Conservation (phyloP, 2,797 vertebrate species). For the Lepidocolaptes lacrymiger region DNA sequence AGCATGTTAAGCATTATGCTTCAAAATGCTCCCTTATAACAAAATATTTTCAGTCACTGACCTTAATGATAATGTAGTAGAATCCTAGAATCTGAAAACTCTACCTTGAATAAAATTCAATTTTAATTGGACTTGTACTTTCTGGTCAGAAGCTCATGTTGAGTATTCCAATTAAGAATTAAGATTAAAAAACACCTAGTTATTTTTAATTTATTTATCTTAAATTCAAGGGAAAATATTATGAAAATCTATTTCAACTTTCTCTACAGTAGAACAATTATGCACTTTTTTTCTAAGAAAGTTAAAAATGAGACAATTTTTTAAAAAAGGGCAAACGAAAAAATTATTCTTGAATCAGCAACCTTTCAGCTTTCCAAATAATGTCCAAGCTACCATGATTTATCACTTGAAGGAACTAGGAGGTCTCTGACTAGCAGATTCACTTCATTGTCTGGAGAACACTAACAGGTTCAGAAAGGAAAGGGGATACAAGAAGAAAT, state of each 20-base stretch:
- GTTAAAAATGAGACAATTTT: not conserved
- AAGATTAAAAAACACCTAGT: not conserved
- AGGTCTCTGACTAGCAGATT: not conserved
- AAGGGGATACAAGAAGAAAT: not conserved
- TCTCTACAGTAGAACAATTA: not conserved
- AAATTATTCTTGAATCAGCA: not conserved
- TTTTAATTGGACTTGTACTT: not conserved
- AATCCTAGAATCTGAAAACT: not conserved
- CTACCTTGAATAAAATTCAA: not conserved
- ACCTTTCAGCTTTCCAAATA: not conserved
- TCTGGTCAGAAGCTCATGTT: not conserved
- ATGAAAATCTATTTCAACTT: not conserved
- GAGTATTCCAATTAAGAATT: not conserved
- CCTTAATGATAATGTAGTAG: not conserved
- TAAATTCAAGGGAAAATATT: not conserved
- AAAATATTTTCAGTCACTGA: not conserved
- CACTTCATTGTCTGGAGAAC: not conserved
- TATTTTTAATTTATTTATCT: not conserved
- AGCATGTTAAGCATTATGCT: not conserved
- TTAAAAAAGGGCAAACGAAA: not conserved
- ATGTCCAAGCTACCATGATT: not conserved
- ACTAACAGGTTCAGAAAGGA: not conserved
- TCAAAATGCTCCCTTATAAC: not conserved
- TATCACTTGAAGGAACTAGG: not conserved
- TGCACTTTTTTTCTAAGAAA: not conserved